Evolutionary conservation across 2,113 vertebrate species (phyloP), one percentile per base, ranked within the genome.

Genomic region (Tympanuchus pallidicinctus): DNA sequence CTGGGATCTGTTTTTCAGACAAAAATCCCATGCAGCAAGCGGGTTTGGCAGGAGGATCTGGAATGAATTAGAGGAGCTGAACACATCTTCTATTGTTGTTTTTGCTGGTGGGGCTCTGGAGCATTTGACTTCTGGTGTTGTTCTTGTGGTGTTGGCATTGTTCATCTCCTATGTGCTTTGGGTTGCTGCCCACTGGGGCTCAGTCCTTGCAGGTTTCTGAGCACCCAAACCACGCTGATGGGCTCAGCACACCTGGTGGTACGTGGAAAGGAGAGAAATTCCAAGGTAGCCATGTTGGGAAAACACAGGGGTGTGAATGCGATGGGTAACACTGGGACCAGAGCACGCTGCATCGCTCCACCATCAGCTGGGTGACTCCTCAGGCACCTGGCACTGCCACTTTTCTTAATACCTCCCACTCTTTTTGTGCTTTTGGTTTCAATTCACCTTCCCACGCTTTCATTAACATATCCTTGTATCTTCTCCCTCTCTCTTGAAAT

Each of bases 121-220:
- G n/a, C 6, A 20, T 80, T 86, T 74, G 38, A 30, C 28, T 52
- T 50, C 14, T 19, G 11, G 6, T 28, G 40, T 25, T 22, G 47
- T 21, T 5, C 56, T 69, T 32, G 69, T 0, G 0, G 20, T 10
- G 19, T 42, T 14, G 8, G 28, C 47, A 6, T n/a, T 15, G 45
- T 40, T 40, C 36, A 34, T 47, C 40, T 80, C 30, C 14, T 54
- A 16, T 10, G 3, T 6, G 28, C 10, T 60, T 20, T 28, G 67
- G 32, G 43, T 15, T 10, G 8, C 66, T 59, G 45, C n/a, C 59
- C 21, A 19, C 36, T 36, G 11, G n/a, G 5, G 43, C 65, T 18
- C 4, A 0, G 8, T 65, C 21, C 66, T 14, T 0, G 2, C 1
- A 15, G 27, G 27, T 54, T 14, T 54, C 52, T 54, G 15, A 54